Evolutionary conservation across 2,797 vertebrate species (phyloP).

Genomic region (Glossophaga mutica): DNA sequence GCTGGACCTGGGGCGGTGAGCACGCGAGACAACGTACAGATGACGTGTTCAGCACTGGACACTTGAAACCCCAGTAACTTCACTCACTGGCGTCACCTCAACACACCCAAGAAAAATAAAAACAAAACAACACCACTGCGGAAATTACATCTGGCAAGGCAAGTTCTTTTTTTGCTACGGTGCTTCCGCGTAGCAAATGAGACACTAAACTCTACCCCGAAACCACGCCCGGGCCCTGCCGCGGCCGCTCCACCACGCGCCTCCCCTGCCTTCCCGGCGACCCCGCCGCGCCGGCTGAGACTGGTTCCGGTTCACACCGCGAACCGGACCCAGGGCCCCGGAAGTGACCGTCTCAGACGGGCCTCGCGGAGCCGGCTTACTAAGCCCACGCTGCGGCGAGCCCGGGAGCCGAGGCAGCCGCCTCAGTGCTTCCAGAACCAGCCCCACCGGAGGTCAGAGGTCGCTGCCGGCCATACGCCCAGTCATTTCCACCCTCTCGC

Average conservation of each 20-base stretch:
- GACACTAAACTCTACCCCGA: background rate
- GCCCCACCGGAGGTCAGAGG: too few species aligned
- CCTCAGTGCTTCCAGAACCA: background rate
- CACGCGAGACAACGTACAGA: too few species aligned
- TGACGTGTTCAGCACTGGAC: too few species aligned
- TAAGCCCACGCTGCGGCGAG: background rate
- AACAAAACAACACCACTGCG: background rate
- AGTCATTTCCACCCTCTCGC: background rate
- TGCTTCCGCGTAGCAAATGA: slow-evolving; percentile 11
- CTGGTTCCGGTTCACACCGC: background rate
- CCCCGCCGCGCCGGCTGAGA: background rate
- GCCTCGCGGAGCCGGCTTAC: background rate
- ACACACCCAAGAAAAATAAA: too few species aligned
- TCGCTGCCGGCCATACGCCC: too few species aligned
- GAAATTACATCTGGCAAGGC: background rate
- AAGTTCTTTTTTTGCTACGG: background rate
- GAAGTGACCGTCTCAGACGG: background rate
- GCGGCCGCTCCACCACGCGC: background rate
- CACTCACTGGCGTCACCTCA: too few species aligned
- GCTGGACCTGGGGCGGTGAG: too few species aligned
- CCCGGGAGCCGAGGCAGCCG: background rate
- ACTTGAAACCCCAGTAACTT: too few species aligned
- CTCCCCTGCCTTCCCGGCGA: background rate
- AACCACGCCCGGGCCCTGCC: background rate
- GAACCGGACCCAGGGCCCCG: background rate